A percentile compares a stretch with the other conserved stretches of the same genome.
phyloP scores from a whole-genome alignment of 1,140 invertebrate species.

The Aricia agestis region DNA sequence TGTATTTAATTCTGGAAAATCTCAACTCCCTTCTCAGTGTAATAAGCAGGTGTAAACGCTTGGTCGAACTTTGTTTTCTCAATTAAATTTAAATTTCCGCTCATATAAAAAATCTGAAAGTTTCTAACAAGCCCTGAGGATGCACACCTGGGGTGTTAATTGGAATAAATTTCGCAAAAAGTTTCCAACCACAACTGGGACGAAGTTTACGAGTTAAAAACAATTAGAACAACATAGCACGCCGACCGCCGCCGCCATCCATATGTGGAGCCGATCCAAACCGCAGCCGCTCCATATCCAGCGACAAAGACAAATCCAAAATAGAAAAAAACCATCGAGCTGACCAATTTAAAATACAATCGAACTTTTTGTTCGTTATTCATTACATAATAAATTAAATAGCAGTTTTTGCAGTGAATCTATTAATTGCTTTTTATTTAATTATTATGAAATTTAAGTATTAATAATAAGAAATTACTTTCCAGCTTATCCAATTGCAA shows the following conservation, averaged over 20 bases:
- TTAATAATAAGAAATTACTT: no score
- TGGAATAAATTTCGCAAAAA: conserved; percentile 14
- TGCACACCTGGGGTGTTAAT: conserved; percentile 3
- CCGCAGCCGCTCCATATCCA: conserved; percentile 3
- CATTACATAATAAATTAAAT: background rate
- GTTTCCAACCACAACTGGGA: conserved; percentile 4
- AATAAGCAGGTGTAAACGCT: background rate
- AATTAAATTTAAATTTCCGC: background rate
- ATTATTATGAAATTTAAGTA: no score
- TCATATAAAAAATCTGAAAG: background rate
- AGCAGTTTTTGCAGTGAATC: no score
- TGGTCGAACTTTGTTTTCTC: background rate
- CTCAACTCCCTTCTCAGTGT: no score
- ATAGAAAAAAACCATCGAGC: conserved; percentile 9
- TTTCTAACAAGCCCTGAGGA: background rate
- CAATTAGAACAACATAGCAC: conserved; percentile 12
- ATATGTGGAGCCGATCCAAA: conserved; percentile 12
- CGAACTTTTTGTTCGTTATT: background rate
- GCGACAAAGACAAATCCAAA: background rate
- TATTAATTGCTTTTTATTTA: no score
- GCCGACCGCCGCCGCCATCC: background rate
- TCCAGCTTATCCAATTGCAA: no score
- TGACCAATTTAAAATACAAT: background rate
- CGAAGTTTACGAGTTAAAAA: conserved; percentile 13
- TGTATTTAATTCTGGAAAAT: no score